A percentile compares a stretch with the other conserved stretches of the same genome.
These are phyloP conservation scores for Aphrophora alni DNA, from an alignment of 2,888 invertebrate species.

Conservation along the genomic window DNA sequence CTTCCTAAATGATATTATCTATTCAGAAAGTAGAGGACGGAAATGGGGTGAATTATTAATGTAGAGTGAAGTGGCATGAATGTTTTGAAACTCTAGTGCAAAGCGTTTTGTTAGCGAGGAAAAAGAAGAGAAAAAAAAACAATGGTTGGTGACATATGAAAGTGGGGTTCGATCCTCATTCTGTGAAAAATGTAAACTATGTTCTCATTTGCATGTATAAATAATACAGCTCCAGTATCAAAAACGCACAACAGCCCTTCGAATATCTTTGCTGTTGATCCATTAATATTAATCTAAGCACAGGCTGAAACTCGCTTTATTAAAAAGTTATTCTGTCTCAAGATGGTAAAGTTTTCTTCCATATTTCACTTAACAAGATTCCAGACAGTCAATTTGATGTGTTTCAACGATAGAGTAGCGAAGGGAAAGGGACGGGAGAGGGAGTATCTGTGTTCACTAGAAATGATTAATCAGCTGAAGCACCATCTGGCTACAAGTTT, in stretches of 20 bases:
- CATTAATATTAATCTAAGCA: constrained; percentile 36
- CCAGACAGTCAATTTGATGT: constrained; percentile 34
- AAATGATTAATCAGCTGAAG: constrained; percentile 31
- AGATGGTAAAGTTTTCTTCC: constrained; percentile 37
- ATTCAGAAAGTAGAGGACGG: neutral
- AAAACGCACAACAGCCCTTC: constrained; percentile 21
- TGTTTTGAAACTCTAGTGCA: neutral
- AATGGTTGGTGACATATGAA: neutral
- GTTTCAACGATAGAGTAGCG: no score
- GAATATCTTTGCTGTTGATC: constrained; percentile 12
- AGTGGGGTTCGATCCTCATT: neutral
- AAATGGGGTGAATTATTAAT: neutral
- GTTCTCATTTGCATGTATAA: constrained; percentile 37
- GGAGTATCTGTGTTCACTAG: constrained; percentile 3
- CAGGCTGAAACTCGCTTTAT: constrained; percentile 30
- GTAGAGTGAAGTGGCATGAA: neutral
- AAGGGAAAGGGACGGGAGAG: neutral
- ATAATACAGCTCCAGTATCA: constrained; percentile 29
- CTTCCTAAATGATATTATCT: neutral
- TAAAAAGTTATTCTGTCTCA: constrained; percentile 35
- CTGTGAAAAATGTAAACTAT: constrained; percentile 35
- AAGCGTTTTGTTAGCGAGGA: neutral
- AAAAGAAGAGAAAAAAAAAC: neutral
- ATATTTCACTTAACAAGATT: constrained; percentile 38
- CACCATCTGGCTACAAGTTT: neutral